phyloP scores from a whole-genome alignment of 2,797 vertebrate species.

The Margarornis squamiger region DNA sequence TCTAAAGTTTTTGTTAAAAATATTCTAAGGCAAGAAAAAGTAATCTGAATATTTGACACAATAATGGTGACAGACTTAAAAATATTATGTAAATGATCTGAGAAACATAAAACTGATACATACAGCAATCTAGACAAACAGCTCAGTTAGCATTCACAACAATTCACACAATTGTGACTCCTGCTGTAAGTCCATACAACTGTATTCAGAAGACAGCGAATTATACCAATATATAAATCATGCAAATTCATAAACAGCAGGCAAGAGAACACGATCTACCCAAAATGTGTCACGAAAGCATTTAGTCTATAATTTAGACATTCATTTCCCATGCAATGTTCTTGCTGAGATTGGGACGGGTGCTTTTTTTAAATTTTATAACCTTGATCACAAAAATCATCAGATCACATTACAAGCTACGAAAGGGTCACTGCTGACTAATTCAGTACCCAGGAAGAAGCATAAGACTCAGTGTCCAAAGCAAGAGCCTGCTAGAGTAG shows the following conservation, averaged over 20 bases:
- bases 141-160: neutral
- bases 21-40: neutral
- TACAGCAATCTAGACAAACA: neutral
- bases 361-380: neutral
- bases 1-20: neutral
- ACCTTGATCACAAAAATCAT: neutral
- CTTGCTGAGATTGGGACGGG: neutral
- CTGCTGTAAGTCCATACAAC: neutral
- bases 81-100: neutral
- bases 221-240: neutral
- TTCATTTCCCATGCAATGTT: neutral
- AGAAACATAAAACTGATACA: neutral
- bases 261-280: neutral
- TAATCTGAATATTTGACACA: neutral
- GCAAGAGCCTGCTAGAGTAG: neutral
- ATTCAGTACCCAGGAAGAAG: neutral
- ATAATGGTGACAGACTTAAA: neutral
- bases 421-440: neutral
- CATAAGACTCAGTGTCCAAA: neutral
- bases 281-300: neutral
- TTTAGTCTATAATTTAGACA: neutral
- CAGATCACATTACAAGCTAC: neutral
- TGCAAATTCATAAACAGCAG: neutral
- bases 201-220: neutral
- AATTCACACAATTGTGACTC: neutral